These are phyloP conservation scores for Metellina segmentata DNA, from an alignment of 2,888 invertebrate genomes.

Conservation along the genomic window DNA sequence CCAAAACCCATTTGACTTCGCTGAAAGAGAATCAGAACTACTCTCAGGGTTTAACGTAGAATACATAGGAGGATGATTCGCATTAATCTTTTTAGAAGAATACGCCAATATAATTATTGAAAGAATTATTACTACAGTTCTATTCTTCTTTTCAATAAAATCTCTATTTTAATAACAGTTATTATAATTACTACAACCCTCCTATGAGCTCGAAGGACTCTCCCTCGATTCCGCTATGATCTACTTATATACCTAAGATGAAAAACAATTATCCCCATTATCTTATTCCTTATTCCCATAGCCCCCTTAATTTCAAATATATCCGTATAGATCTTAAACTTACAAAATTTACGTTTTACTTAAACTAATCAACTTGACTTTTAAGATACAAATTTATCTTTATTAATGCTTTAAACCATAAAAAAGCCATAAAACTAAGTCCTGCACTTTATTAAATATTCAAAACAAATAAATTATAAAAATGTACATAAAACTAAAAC, in stretches of 20 bases:
- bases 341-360: constrained; percentile 70
- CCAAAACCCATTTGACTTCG: constrained; percentile 87
- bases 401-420: constrained; percentile 49
- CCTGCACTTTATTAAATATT: constrained; percentile 35
- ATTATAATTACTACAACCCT: constrained; percentile 81
- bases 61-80: constrained; percentile 87
- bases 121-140: constrained; percentile 79
- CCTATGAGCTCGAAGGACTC: constrained; percentile 86
- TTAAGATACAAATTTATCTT: constrained; percentile 25
- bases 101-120: constrained; percentile 79
- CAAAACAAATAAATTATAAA: constrained; percentile 42
- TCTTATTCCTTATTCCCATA: constrained; percentile 8
- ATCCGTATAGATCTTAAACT: constrained; percentile 37
- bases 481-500: constrained; percentile 58
- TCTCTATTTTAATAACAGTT: constrained; percentile 83
- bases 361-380: constrained; percentile 62
- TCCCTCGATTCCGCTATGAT: constrained; percentile 89
- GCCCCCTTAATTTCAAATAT: neutral
- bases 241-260: constrained; percentile 87
- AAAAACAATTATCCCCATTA: constrained; percentile 80
- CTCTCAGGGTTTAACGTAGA: constrained; percentile 91
- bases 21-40: constrained; percentile 89
- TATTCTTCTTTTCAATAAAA: constrained; percentile 84
- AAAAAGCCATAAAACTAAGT: constrained; percentile 16
- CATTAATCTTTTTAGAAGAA: constrained; percentile 85